A percentile compares a stretch with the other conserved stretches of the same genome.
These are phyloP conservation scores for Callospermophilus lateralis DNA, from an alignment of 2,113 vertebrate genomes.

Conservation along the genomic window DNA sequence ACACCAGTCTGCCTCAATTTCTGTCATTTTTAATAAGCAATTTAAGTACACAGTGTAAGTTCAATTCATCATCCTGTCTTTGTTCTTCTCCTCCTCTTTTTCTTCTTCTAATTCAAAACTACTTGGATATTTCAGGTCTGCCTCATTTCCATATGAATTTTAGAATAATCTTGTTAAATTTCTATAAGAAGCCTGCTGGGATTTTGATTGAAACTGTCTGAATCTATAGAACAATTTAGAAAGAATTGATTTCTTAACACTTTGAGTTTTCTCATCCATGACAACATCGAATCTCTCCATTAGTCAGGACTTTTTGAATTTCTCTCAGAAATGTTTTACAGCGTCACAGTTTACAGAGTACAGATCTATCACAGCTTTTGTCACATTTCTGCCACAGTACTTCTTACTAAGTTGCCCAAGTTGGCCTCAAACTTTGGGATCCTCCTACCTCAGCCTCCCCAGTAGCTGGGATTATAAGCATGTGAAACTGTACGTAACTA, in stretches of 20 bases:
- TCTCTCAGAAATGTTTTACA: neutral
- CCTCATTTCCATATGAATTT: neutral
- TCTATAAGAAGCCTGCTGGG: neutral
- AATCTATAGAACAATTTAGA: neutral
- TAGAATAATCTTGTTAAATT: neutral
- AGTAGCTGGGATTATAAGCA: too few species aligned
- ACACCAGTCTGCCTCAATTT: neutral
- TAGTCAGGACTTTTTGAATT: neutral
- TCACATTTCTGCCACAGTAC: neutral
- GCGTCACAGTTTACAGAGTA: neutral
- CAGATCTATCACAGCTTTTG: neutral
- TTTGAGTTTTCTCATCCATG: neutral
- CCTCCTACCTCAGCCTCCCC: too few species aligned
- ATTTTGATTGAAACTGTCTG: neutral
- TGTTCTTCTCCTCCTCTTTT: too few species aligned
- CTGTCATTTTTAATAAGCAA: neutral
- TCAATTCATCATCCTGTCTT: neutral
- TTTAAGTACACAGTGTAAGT: neutral
- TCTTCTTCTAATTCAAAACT: neutral
- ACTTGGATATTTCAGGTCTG: neutral
- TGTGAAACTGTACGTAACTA: too few species aligned
- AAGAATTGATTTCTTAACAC: neutral
- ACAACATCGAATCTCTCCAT: neutral
- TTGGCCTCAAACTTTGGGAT: too few species aligned
- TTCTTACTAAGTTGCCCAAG: neutral